Evolutionary conservation across 37 sponge, comb jelly and placozoan species (phyloP), one percentile per base, ranked within the genome.

Genomic region (Aplysina aerophoba): DNA sequence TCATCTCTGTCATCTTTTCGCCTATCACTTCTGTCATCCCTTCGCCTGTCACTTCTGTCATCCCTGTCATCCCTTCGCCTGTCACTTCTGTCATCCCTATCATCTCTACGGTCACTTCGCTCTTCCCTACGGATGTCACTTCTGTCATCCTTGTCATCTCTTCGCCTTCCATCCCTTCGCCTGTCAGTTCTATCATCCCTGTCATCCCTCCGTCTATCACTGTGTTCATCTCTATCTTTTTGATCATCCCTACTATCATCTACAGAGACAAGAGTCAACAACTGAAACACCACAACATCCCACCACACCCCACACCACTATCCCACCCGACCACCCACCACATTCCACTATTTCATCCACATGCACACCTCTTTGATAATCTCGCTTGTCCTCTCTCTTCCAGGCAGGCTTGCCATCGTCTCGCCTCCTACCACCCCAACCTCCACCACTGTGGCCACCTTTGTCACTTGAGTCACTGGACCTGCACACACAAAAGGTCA

Each of bases 81-180:
- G 25, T 68, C 71, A 55, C 30, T 25, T 55, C 84, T 83, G 3
- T 67, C 84, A n/a, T 69, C 65, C 36, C 83, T 63, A 21, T 62
- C 65, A 4, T 38, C 82, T 63, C 38, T n/a, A 31, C 62, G 63
- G 17, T 83, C 84, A 77, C 24, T 25, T 62, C 5, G 33, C 8
- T 57, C 38, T 17, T n/a, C n/a, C n/a, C n/a, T n/a, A n/a, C n/a
- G n/a, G n/a, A n/a, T 19, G 39, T 38, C 16, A 35, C 16, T 40
- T 36, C n/a, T n/a, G n/a, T n/a, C n/a, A n/a, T n/a, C n/a, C n/a
- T n/a, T n/a, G n/a, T n/a, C 58, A 53, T 63, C 55, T 71, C 65
- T 77, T 37, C 73, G 21, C 73, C 38, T 77, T 77, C 78, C 17
- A 40, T 38, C 78, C 33, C 37, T 21, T 14, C 78, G 53, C 13